These are phyloP conservation scores for Cyprinodon variegatus DNA, from an alignment of 2,113 vertebrate species.

Conservation along the genomic window DNA sequence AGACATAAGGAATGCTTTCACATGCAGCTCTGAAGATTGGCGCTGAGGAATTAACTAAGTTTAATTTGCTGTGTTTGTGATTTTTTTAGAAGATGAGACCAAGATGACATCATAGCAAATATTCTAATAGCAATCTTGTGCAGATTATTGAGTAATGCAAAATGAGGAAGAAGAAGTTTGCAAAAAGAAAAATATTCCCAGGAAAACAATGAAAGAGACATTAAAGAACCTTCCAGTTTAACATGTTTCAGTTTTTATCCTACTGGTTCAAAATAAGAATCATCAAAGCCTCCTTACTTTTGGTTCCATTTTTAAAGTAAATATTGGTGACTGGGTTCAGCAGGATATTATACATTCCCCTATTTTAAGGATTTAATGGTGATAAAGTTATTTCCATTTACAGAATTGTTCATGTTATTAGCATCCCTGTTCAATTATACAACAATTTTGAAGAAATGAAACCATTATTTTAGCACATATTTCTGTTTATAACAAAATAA, in stretches of 20 bases:
- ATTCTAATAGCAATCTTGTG: neutral
- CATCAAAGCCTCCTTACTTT: neutral
- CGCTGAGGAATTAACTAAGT: neutral
- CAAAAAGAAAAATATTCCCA: neutral
- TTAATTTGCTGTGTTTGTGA: neutral
- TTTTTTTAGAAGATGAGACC: too few relatives aligned
- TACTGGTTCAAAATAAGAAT: constrained; percentile 29
- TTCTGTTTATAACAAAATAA: too few relatives aligned
- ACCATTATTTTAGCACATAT: too few relatives aligned
- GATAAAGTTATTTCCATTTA: too few relatives aligned
- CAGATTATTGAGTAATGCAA: neutral
- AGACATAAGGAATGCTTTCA: neutral
- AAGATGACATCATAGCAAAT: neutral
- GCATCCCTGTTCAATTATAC: too few relatives aligned
- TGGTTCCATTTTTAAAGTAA: neutral
- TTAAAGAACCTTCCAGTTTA: neutral
- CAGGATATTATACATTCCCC: neutral
- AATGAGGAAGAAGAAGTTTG: neutral
- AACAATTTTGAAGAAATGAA: too few relatives aligned
- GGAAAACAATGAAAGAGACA: neutral
- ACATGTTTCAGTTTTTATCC: constrained; percentile 16
- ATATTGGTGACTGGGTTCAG: neutral
- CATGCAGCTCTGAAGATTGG: neutral
- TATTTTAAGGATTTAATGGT: neutral
- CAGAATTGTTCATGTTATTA: too few relatives aligned